These are phyloP conservation scores for Dicyrtomina minuta DNA, from an alignment of 2,888 invertebrate species.

Conservation along the genomic window DNA sequence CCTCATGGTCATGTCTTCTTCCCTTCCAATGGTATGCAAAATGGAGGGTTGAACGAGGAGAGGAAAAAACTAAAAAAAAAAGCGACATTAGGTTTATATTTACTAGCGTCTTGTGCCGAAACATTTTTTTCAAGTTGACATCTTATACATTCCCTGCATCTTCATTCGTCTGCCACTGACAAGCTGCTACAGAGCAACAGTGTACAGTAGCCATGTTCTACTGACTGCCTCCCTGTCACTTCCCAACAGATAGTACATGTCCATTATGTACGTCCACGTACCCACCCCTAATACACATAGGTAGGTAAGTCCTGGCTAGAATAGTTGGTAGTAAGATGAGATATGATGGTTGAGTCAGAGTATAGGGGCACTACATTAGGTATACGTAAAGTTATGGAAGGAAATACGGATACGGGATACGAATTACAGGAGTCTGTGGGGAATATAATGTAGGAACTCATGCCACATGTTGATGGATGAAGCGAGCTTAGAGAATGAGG, in stretches of 20 bases:
- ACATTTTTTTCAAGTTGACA: constrained; percentile 6
- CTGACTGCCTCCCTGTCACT: no score
- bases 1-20: neutral
- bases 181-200: no score
- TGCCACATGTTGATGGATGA: constrained; percentile 25
- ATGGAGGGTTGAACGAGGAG: neutral
- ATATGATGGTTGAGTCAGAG: no score
- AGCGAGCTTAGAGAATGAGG: constrained; percentile 10
- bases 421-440: neutral
- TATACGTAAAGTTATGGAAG: neutral
- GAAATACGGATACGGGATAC: neutral
- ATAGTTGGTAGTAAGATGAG: no score
- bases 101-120: constrained; percentile 13
- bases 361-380: neutral
- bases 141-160: constrained; percentile 7
- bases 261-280: no score
- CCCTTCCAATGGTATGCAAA: constrained; percentile 13
- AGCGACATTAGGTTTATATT: neutral
- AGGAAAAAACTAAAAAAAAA: neutral
- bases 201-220: no score
- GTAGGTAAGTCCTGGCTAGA: no score
- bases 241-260: no score
- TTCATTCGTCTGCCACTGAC: constrained; percentile 5
- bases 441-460: constrained; percentile 3
- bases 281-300: no score